phyloP scores from a whole-genome alignment of 2,888 invertebrate species.

The Matsumyia berberina region DNA sequence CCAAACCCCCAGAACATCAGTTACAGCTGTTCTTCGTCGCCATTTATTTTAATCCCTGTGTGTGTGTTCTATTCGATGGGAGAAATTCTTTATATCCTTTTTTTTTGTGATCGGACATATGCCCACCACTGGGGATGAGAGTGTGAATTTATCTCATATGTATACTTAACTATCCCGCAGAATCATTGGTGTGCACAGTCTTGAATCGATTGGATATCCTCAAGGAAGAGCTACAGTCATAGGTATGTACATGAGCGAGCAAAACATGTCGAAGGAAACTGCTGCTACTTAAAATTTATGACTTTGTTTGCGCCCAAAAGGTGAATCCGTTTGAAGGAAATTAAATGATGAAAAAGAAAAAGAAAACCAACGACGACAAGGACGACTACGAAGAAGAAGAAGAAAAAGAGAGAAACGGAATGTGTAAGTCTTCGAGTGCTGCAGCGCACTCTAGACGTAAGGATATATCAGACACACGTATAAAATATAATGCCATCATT shows the following conservation, averaged over 20 bases:
- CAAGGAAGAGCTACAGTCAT: slow-evolving; percentile 20
- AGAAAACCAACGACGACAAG: too few species aligned
- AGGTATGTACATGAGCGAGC: slow-evolving; percentile 31
- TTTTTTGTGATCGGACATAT: slow-evolving; percentile 41
- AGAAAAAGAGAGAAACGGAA: slow-evolving; percentile 4
- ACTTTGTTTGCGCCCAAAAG: slow-evolving; percentile 79
- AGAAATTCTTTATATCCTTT: slow-evolving; percentile 56
- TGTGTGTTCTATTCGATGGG: slow-evolving; percentile 43
- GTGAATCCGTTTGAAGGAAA: slow-evolving; percentile 77
- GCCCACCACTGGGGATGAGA: slow-evolving; percentile 31
- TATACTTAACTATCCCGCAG: slow-evolving; percentile 63
- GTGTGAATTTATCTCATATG: slow-evolving; percentile 58
- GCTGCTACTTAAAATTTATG: slow-evolving; percentile 78
- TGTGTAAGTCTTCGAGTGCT: not conserved
- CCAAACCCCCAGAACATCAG: slow-evolving; percentile 60
- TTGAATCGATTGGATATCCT: slow-evolving; percentile 74
- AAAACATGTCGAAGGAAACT: slow-evolving; percentile 77
- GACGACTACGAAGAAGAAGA: slow-evolving; percentile 10
- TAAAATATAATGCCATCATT: slow-evolving; percentile 74
- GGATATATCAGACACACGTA: slow-evolving; percentile 72
- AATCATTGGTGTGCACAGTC: slow-evolving; percentile 63
- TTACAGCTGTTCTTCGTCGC: slow-evolving; percentile 74
- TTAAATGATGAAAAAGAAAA: slow-evolving; percentile 63
- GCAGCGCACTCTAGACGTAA: slow-evolving; percentile 18
- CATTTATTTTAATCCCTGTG: slow-evolving; percentile 73